Evolutionary conservation across 2,113 vertebrate genomes (phyloP).

Genomic region (Prionailurus viverrinus): DNA sequence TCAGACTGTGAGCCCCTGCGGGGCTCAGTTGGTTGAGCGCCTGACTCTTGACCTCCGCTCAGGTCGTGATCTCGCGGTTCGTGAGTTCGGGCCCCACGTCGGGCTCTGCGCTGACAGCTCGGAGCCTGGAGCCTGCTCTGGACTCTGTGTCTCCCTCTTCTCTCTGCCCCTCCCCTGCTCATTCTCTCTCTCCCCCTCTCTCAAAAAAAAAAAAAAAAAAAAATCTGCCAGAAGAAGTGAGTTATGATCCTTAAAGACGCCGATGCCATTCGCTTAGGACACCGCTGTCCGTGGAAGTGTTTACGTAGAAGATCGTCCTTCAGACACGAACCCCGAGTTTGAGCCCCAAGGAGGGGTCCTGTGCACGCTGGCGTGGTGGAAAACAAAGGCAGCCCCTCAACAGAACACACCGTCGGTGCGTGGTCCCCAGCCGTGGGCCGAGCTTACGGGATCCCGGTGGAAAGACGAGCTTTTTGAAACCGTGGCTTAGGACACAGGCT

Average conservation of each 20-base stretch:
- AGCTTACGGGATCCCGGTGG: background rate
- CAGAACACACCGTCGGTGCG: rapidly evolving
- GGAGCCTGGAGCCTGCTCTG: too few species aligned
- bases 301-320: background rate
- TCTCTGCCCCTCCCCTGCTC: too few species aligned
- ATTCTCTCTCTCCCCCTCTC: too few species aligned
- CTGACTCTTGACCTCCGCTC: too few species aligned
- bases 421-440: rapidly evolving
- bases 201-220: background rate
- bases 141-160: too few species aligned
- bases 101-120: too few species aligned
- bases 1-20: too few species aligned
- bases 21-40: too few species aligned
- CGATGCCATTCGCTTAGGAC: rapidly evolving
- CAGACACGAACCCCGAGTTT: background rate
- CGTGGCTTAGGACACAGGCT: background rate
- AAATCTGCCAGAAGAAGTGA: background rate
- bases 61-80: too few species aligned
- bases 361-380: too few species aligned
- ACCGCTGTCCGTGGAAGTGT: background rate
- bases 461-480: background rate
- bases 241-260: background rate
- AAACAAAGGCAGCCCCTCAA: background rate
- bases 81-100: too few species aligned
- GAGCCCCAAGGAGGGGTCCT: background rate